Percentiles rank a stretch among this genome's conserved stretches.
Conservation (phyloP, 2,888 invertebrate genomes). For the Ophion ventricosus region DNA sequence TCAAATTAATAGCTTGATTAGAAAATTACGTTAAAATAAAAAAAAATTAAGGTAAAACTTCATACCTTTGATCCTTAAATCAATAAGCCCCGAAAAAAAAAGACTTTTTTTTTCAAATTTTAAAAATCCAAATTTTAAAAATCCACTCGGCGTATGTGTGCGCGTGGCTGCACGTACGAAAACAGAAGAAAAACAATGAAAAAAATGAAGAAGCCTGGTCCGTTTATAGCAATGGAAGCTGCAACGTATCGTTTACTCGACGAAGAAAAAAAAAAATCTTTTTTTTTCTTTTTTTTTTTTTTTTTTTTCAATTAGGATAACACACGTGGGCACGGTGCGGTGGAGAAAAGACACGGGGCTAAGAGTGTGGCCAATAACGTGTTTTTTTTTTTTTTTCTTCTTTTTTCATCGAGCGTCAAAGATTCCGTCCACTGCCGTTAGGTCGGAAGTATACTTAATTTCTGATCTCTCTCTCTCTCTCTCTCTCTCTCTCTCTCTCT, state of each 20-base stretch:
- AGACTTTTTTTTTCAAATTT: neutral
- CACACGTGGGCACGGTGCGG: slow-evolving; percentile 22
- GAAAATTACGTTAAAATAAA: too few relatives aligned
- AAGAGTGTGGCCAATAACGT: slow-evolving; percentile 27
- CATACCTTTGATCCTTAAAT: neutral
- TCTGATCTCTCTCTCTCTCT: slow-evolving; percentile 13
- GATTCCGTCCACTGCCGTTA: slow-evolving; percentile 28
- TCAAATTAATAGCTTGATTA: neutral
- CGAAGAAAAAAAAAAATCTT: slow-evolving; percentile 48
- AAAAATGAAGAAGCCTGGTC: slow-evolving; percentile 5
- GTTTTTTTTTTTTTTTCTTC: slow-evolving; percentile 14
- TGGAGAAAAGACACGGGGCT: slow-evolving; percentile 24
- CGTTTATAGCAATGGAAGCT: slow-evolving; percentile 41
- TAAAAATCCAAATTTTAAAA: neutral
- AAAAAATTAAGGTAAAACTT: too few relatives aligned
- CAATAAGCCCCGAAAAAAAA: neutral
- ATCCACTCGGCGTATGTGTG: slow-evolving; percentile 4
- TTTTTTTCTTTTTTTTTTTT: slow-evolving; percentile 6
- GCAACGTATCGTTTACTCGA: slow-evolving; percentile 45
- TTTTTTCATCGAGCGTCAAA: slow-evolving; percentile 24
- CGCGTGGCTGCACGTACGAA: slow-evolving; percentile 13
- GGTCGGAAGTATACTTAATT: slow-evolving; percentile 7
- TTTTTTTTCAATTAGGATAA: slow-evolving; percentile 44
- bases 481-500: slow-evolving; percentile 32
- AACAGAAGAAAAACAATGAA: slow-evolving; percentile 1